Base-by-base conservation (phyloP, 2,888 invertebrate species). In the Agriopis aurantiaria region DNA sequence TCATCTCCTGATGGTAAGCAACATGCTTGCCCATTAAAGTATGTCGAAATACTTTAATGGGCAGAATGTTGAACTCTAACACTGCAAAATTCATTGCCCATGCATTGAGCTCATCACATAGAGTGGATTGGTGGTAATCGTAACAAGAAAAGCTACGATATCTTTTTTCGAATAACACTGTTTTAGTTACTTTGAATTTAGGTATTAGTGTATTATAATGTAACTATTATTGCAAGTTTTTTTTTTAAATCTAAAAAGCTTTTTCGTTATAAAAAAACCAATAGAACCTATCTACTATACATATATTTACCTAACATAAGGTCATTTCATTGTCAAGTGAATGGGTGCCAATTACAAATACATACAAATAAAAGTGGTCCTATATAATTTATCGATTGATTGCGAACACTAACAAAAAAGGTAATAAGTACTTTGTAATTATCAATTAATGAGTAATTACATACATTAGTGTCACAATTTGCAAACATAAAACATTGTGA, bases 401-500 rank as follows among this genome's bases (percentile, higher is more conserved):
- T 63, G 52, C 51, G 48, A 57, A 57, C 17, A 52, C 57, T 56
- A 66, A 70, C 49, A 60, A 64, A 66, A 70, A 53, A 45, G 17
- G 6, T 45, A 52, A 51, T 17, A 52, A 17, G 56, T 61, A 43
- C 69, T 61, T 59, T 56, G 55, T 62, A 60, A 69, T 69, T 61
- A 62, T 67, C 62, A 70, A 75, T 77, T 76, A 75, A 75, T 74
- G 65, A 65, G 53, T 68, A 69, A 76, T 73, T 66, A 73, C 67
- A 61, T 40, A 49, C 57, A 75, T 75, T 72, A 75, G 72, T 72
- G 75, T 68, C 71, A 68, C 71, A 74, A 76, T 72, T 73, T 69
- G 70, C 63, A 69, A 73, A 71, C 74, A 75, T 75, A 77, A 65
- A 70, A 78, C 61, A 60, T 79, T 81, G 75, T 67, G 68, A 75